A percentile compares a stretch with the other conserved stretches of the same genome.
Evolutionary conservation across 2,888 invertebrate species (phyloP).

Genomic region (Orgyia antiqua): DNA sequence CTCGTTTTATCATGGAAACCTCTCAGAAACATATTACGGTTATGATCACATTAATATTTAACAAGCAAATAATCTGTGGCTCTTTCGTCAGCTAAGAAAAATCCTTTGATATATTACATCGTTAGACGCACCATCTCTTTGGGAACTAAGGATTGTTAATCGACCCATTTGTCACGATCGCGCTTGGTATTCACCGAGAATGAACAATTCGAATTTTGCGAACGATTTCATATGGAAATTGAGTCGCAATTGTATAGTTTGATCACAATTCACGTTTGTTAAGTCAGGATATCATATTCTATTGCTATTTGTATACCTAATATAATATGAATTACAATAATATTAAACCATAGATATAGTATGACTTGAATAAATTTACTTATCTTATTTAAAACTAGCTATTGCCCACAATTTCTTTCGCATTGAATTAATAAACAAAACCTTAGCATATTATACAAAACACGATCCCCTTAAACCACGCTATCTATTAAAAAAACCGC

Average conservation of each 20-base stretch:
- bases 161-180: constrained; percentile 73
- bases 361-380: too few relatives aligned
- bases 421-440: too few relatives aligned
- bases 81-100: constrained; percentile 60
- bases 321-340: too few relatives aligned
- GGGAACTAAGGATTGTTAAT: constrained; percentile 66
- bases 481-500: too few relatives aligned
- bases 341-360: too few relatives aligned
- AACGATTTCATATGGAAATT: constrained; percentile 52
- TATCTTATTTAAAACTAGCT: too few relatives aligned
- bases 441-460: too few relatives aligned
- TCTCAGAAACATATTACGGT: constrained; percentile 8
- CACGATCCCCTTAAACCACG: too few relatives aligned
- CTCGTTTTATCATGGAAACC: not conserved
- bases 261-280: constrained; percentile 27
- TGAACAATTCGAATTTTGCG: constrained; percentile 59
- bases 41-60: constrained; percentile 37
- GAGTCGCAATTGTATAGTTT: constrained; percentile 30
- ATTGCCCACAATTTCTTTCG: too few relatives aligned
- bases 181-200: constrained; percentile 58
- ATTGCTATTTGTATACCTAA: constrained; percentile 3
- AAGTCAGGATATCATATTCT: constrained; percentile 20
- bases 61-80: constrained; percentile 51
- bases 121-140: constrained; percentile 72
- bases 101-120: constrained; percentile 75